Base-by-base conservation (phyloP, 2,888 invertebrate genomes). In the Unio delphinus region DNA sequence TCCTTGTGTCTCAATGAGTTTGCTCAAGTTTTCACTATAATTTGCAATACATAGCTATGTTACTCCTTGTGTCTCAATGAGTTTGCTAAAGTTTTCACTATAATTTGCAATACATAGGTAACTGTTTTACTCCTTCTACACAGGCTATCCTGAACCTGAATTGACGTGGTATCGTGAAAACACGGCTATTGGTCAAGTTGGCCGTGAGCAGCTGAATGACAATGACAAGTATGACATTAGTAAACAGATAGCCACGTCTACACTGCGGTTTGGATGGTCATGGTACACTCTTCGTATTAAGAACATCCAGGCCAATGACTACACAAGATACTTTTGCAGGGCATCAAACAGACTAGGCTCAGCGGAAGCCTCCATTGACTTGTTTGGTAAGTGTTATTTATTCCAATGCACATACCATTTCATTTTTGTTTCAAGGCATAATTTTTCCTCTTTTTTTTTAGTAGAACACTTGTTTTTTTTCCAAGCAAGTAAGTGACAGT, bases 271-370 rank as follows among this genome's bases (percentile, higher is more conserved):
- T 57, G 82, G 83, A 23, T 86, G 88, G 65, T 75, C 82, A 28
- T 89, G 89, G 89, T 87, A 87, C 72, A 85, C 87, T 56, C 76
- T 89, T n/a, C 80, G 83, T 56, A 85, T 89, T 20, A 87, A 85
- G 65, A 88, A 88, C 65, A 86, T 89, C 3, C 83, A 84, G 68
- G 87, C 87, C 15, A 86, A 87, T 65, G 87, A 88, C 71, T 87
- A 80, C 74, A 86, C 86, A 2, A 68, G 77, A 23, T 89, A 88
- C 73, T 80, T 70, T 65, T 89, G 89, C 71, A 79, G 81, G n/a
- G 88, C 87, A 0, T 72, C 64, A 17, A 89, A 89, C 75, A 75
- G 73, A 20, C 80, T 80, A 28, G 89, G 89, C 0, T 63, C 34
- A 1, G 65, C 75, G 55, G 58, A 69, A 8, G 81, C 83, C n/a